Base-by-base conservation (phyloP, 1,140 invertebrate genomes). In the Lerema accius region DNA sequence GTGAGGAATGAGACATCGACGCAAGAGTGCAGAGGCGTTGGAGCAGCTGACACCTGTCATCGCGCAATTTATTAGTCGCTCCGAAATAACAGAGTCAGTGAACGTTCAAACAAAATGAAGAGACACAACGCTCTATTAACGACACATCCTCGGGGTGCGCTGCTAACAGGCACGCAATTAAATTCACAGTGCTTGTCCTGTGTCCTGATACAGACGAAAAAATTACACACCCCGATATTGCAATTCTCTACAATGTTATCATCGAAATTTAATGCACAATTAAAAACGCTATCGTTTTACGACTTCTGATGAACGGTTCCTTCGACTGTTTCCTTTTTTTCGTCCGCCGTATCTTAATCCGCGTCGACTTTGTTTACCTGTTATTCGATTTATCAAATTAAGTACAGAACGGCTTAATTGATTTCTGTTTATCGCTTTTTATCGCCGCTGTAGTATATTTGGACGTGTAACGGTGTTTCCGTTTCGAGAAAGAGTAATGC, bases 31-130 rank as follows among this genome's bases (percentile, higher is more conserved):
- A 88, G 84, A 89, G 87, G 87, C 87, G 87, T 77, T 82, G 69
- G 81, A 85, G 83, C 87, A 86, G 86, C 86, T 90, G 87, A 89
- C 87, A 89, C 78, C 86, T 90, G 87, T 90, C 86, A 90, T 90
- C 87, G 82, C 78, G 84, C 87, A 87, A 90, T 90, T 90, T 88
- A 90, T 90, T 87, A 86, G 82, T 66, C 82, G 85, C 78, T 82
- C 85, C 84, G 81, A 90, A 90, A 90, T 88, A 90, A 87, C 86
- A 78, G 84, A 81, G 83, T 78, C 84, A 81, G 71, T 76, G 83
- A 84, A 84, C 84, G 83, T 72, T 80, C 76, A 80, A 79, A 87
- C 82, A 87, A 89, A 88, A 88, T 78, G 82, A 86, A 82, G 76
- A 83, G 78, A 86, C 77, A 80, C 77, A 80, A 83, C 82, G 75